Evolutionary conservation across 1,140 invertebrate genomes (phyloP).

Genomic region (Bombus huntii): DNA sequence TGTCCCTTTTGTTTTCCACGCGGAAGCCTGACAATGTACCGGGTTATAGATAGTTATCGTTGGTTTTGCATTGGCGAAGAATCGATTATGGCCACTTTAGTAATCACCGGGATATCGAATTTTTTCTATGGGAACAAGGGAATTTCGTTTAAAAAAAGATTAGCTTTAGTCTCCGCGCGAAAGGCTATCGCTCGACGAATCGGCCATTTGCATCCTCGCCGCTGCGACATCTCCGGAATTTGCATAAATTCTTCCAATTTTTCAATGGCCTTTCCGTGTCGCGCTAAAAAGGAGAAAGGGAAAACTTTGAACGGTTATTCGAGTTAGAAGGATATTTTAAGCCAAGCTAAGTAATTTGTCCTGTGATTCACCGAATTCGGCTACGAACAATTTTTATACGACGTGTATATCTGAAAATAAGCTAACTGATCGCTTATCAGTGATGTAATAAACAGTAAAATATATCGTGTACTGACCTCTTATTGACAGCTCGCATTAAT

Average conservation of each 20-base stretch:
- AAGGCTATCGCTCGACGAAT: not conserved
- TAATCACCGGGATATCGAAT: not conserved
- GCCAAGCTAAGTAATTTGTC: not conserved
- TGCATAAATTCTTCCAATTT: conserved; percentile 17
- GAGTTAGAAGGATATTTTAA: not conserved
- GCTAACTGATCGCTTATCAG: no score
- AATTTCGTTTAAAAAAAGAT: conserved; percentile 5
- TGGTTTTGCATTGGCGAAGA: not conserved
- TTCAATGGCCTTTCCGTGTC: not conserved
- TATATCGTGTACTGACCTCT: no score
- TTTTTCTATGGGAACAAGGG: not conserved
- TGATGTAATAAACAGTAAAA: no score
- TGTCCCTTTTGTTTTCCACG: not conserved
- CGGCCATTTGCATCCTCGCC: conserved; percentile 20
- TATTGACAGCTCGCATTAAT: no score
- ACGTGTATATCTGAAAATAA: no score
- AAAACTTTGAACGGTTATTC: not conserved
- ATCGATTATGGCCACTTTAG: not conserved
- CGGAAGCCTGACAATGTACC: not conserved
- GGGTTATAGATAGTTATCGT: not conserved
- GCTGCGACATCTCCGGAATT: not conserved
- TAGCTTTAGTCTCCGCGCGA: not conserved
- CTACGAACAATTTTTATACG: no score
- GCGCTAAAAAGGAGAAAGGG: not conserved
- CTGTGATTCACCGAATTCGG: no score